These are phyloP conservation scores for Prorops nasuta DNA, from an alignment of 1,140 invertebrate species.

Conservation along the genomic window DNA sequence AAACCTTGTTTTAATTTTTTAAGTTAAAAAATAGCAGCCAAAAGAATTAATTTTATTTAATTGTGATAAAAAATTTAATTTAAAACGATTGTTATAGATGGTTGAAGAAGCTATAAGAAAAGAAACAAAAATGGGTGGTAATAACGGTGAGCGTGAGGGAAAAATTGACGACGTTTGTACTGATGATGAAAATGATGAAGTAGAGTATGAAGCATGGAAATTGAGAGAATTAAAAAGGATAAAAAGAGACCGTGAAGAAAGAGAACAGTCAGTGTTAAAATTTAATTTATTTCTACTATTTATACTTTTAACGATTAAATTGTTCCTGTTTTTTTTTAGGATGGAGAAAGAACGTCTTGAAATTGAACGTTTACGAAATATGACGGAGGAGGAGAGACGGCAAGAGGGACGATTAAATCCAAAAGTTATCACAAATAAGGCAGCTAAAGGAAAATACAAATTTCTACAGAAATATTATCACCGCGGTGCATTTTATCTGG, in stretches of 20 bases:
- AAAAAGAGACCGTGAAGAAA: slow-evolving; percentile 92
- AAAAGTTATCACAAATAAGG: slow-evolving; percentile 91
- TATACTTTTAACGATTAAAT: neutral
- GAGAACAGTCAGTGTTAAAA: slow-evolving; percentile 74
- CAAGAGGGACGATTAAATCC: slow-evolving; percentile 90
- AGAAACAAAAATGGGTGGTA: slow-evolving; percentile 57
- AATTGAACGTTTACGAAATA: slow-evolving; percentile 85
- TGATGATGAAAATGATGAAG: slow-evolving; percentile 97
- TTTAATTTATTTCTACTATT: neutral
- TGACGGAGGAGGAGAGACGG: slow-evolving; percentile 95
- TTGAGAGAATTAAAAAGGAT: slow-evolving; percentile 92
- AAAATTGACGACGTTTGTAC: slow-evolving; percentile 88
- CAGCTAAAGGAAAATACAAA: slow-evolving; percentile 98
- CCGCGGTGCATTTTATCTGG: slow-evolving; percentile 97
- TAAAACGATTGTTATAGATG: slow-evolving; percentile 65
- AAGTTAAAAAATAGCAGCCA: too few species aligned
- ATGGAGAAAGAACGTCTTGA: slow-evolving; percentile 85
- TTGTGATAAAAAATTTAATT: too few species aligned
- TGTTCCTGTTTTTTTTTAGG: slow-evolving; percentile 40
- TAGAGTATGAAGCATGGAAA: slow-evolving; percentile 98
- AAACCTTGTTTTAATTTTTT: neutral
- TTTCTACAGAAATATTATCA: slow-evolving; percentile 99
- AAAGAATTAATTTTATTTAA: too few species aligned
- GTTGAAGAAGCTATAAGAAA: slow-evolving; percentile 87
- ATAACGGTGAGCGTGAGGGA: slow-evolving; percentile 62